Percentiles rank a stretch among this genome's conserved stretches.
Evolutionary conservation across 2,888 invertebrate genomes (phyloP).

Genomic region (Chymomyza fuscimana): DNA sequence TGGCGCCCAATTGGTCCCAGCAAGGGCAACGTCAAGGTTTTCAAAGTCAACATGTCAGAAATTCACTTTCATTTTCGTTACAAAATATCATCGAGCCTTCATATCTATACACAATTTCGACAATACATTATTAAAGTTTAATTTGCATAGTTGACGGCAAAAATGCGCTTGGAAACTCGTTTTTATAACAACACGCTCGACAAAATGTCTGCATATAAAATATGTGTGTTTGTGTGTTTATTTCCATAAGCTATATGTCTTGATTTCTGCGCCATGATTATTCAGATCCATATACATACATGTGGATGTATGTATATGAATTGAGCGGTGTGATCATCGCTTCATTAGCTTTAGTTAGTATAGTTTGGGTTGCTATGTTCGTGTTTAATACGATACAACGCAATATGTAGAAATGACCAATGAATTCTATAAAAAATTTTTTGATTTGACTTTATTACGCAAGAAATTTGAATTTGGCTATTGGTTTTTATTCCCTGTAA

Average conservation of each 20-base stretch:
- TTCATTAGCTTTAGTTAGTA: conserved; percentile 67
- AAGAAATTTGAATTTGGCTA: conserved; percentile 37
- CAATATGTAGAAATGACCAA: conserved; percentile 11
- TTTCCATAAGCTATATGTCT: conserved; percentile 53
- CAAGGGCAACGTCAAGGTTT: conserved; percentile 56
- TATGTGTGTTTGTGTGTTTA: conserved; percentile 24
- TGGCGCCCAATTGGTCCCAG: conserved; percentile 21
- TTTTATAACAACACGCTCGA: conserved; percentile 53
- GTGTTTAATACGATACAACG: background rate
- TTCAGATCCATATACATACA: conserved; percentile 28
- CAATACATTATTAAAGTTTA: conserved; percentile 50
- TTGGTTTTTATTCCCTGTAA: background rate
- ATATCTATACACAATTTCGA: conserved; percentile 28
- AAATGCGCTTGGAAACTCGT: conserved; percentile 57
- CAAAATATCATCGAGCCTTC: conserved; percentile 56
- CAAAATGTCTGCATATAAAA: conserved; percentile 64
- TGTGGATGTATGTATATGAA: conserved; percentile 14
- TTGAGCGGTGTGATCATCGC: conserved; percentile 53
- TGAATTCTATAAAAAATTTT: conserved; percentile 35
- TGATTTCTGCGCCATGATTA: conserved; percentile 36
- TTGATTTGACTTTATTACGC: conserved; percentile 45
- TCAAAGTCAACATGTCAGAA: conserved; percentile 59
- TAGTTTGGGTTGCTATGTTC: conserved; percentile 34
- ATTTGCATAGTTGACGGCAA: conserved; percentile 67
- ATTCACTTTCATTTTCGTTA: conserved; percentile 68